Percentiles rank a stretch among this genome's conserved stretches.
phyloP scores from a whole-genome alignment of 2,113 vertebrate species.

The Proterorhinus semilunaris region DNA sequence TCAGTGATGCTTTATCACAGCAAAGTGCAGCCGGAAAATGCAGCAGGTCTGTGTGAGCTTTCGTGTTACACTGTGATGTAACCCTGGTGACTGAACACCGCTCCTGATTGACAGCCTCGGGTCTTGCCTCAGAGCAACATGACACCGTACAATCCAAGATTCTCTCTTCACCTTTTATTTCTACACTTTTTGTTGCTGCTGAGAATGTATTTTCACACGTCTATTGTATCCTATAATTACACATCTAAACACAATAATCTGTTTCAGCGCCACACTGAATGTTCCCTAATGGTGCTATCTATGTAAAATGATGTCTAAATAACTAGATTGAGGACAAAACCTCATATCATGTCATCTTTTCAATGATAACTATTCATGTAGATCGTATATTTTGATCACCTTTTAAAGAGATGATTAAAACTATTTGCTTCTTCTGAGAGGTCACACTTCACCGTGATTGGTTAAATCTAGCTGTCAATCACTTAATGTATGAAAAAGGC shows the following conservation, averaged over 20 bases:
- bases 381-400: too few relatives aligned
- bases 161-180: constrained; percentile 51
- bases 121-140: constrained; percentile 43
- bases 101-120: constrained; percentile 51
- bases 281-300: neutral
- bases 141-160: constrained; percentile 48
- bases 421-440: too few relatives aligned
- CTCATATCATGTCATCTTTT: too few relatives aligned
- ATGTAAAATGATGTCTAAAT: too few relatives aligned
- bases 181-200: constrained; percentile 46
- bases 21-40: constrained; percentile 34
- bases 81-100: constrained; percentile 44
- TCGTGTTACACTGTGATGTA: constrained; percentile 56
- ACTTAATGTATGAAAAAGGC: too few relatives aligned
- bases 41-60: constrained; percentile 30
- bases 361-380: too few relatives aligned
- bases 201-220: constrained; percentile 13
- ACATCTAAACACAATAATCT: neutral
- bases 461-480: too few relatives aligned
- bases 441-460: too few relatives aligned
- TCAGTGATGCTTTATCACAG: constrained; percentile 9
- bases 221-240: constrained; percentile 14
- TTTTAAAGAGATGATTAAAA: too few relatives aligned
- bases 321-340: too few relatives aligned
- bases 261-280: neutral